Percentiles rank a stretch among this genome's conserved stretches.
Evolutionary conservation across 2,888 invertebrate genomes (phyloP).

Genomic region (Carpatolechia fugitivella): DNA sequence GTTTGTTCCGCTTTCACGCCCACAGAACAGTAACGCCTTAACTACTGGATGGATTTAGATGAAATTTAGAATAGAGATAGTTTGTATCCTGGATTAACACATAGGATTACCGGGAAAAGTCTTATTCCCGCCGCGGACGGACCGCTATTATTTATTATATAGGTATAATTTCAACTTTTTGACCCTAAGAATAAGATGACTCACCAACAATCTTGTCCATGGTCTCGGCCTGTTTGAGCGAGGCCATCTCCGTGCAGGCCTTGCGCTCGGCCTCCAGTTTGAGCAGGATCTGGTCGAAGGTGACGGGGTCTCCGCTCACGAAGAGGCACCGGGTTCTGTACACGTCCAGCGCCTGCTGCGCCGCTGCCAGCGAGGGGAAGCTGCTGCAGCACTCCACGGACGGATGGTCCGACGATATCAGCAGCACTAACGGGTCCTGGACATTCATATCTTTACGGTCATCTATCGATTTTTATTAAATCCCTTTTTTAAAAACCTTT

Average conservation of each 20-base stretch:
- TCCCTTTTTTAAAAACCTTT: too few species aligned
- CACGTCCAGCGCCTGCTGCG: constrained; percentile 67
- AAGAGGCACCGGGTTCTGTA: constrained; percentile 71
- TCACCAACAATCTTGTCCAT: constrained; percentile 69
- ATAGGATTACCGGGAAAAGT: too few species aligned
- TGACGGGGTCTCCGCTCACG: constrained; percentile 71
- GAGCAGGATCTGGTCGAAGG: constrained; percentile 70
- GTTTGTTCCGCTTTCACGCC: too few species aligned
- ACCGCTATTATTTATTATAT: too few species aligned
- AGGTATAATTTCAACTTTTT: too few species aligned
- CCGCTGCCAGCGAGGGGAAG: constrained; percentile 69
- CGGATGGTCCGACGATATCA: constrained; percentile 76
- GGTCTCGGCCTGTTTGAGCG: constrained; percentile 71
- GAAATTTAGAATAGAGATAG: too few species aligned
- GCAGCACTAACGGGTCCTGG: constrained; percentile 75
- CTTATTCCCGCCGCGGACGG: too few species aligned
- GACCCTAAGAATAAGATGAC: too few species aligned
- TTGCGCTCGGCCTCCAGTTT: constrained; percentile 67
- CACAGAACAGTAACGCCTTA: too few species aligned
- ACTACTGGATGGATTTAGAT: too few species aligned
- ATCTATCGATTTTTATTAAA: too few species aligned
- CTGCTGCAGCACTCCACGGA: constrained; percentile 75
- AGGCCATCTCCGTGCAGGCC: constrained; percentile 74
- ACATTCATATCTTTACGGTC: not conserved
- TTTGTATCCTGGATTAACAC: too few species aligned